Base-by-base conservation (phyloP, 2,888 invertebrate genomes). In the Actias luna region DNA sequence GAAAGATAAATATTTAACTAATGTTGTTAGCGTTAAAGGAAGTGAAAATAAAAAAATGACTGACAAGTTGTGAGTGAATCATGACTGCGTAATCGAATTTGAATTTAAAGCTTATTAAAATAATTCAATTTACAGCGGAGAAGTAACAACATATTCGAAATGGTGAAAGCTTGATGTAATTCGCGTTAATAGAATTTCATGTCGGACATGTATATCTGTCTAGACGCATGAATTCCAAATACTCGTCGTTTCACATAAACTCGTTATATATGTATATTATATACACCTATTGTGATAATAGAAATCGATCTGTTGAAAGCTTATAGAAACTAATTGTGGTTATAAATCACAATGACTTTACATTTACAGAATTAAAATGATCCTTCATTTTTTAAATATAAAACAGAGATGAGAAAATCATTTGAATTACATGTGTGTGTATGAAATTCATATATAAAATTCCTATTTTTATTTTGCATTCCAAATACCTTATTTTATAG, bases 101-200 rank as follows among this genome's bases (percentile, higher is more conserved):
- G 16, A 16, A 36, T 36, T 52, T 27, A 39, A 61, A 18, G 12
- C n/a, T 36, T 64, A 80, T 78, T 77, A 75, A 77, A 81, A 79
- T 79, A 76, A 79, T 78, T 79, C 76, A 77, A 76, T 74, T 73
- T 75, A 72, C 72, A 68, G 74, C 71, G 67, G 69, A 69, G 73
- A 76, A 79, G 72, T 73, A 78, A 75, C 76, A 76, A 79, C 78
- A 77, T 76, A 77, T 77, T 76, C 70, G 72, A 76, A 75, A 74
- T 77, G 80, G 82, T 79, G 82, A 83, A 81, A 84, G 82, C 80
- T 77, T 76, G 77, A 83, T 85, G 82, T 80, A 79, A 83, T 84
- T 79, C 81, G 81, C 81, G 80, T 80, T 85, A 87, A 88, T 80
- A 84, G 83, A 83, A 85, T 83, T 85, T 82, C 82, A 83, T 76